Base-by-base conservation (phyloP, 2,888 invertebrate species). In the Aquatica leii region DNA sequence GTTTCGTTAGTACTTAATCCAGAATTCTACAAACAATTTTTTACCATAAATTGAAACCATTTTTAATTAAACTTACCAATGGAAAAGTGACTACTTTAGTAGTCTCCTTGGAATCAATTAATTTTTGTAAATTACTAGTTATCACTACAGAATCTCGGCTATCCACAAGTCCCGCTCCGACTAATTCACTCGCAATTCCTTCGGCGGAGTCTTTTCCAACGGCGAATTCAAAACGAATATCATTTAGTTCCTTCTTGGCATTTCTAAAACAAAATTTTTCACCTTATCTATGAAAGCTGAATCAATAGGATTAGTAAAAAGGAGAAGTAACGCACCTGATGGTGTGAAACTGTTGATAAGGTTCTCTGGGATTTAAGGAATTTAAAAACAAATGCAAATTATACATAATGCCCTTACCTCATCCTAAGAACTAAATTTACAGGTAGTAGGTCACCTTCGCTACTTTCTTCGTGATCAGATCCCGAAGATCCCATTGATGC, bases 151-250 rank as follows among this genome's bases (percentile, higher is more conserved):
- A 90, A 82, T 99, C 98, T 73, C 91, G 89, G 56, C 90, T 92
- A 80, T 98, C 95, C 14, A 98, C 96, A 9, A 98, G 85, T 1
- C 97, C 97, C 5, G 98, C 98, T 54, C 95, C 94, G 5, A 98
- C 97, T 70, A 98, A 83, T 83, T 98, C 98, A 6, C 90, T 86
- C 1, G 98, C 95, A 58, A 98, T 97, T 34, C 97, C 97, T 81
- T 97, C 96, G 0, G 97, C 87, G 0, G 92, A 90, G 78, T 95
- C 94, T 81, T 94, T 92, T 15, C 95, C 95, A 21, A 90, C 88
- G 14, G 94, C 92, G 80, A 94, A 99, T 82, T 99, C 98, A 82
- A 99, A 99, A 73, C 97, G 90, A 74, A 99, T 99, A 81, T 99
- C 98, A 81, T 98, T 98, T 69, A 99, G 83, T 82, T 98, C 98